Evolutionary conservation across 2,888 invertebrate species (phyloP).

Genomic region (Augiades crinisus): DNA sequence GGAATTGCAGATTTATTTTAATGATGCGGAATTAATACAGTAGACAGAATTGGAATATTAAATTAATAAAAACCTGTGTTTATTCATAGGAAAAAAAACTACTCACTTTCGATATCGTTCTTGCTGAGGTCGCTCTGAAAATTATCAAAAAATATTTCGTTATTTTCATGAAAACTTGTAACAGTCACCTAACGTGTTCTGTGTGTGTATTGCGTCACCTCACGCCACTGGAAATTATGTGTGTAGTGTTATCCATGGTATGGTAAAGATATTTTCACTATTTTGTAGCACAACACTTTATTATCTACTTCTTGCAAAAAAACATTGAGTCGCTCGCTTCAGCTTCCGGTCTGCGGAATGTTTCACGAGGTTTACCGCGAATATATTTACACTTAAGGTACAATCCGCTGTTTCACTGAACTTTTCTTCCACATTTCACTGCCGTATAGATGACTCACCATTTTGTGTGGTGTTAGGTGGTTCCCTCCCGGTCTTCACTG

Average conservation of each 20-base stretch:
- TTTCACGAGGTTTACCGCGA: conserved; percentile 52
- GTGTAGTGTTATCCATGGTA: conserved; percentile 41
- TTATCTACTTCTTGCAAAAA: conserved; percentile 33
- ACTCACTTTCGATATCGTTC: conserved; percentile 95
- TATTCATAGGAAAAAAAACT: conserved; percentile 75
- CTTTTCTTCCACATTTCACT: conserved; percentile 75
- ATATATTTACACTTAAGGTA: conserved; percentile 56
- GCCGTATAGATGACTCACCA: conserved; percentile 81
- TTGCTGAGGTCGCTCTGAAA: conserved; percentile 93
- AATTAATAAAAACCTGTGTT: too few relatives aligned
- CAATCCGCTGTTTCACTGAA: conserved; percentile 69
- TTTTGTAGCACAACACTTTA: conserved; percentile 59
- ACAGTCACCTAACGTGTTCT: conserved; percentile 42
- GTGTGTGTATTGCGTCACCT: conserved; percentile 48
- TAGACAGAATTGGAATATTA: too few relatives aligned
- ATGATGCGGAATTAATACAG: too few relatives aligned
- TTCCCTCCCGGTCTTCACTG: conserved; percentile 86
- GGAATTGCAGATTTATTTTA: too few relatives aligned
- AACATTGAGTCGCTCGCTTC: conserved; percentile 48
- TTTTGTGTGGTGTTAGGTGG: conserved; percentile 85
- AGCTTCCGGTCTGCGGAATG: conserved; percentile 71
- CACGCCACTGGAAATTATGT: conserved; percentile 48
- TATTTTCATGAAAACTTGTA: conserved; percentile 57
- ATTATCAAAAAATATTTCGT: conserved; percentile 74
- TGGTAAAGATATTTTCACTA: conserved; percentile 56